Evolutionary conservation across 1,140 invertebrate genomes (phyloP).

Genomic region (Carcinoscorpius rotundicauda): DNA sequence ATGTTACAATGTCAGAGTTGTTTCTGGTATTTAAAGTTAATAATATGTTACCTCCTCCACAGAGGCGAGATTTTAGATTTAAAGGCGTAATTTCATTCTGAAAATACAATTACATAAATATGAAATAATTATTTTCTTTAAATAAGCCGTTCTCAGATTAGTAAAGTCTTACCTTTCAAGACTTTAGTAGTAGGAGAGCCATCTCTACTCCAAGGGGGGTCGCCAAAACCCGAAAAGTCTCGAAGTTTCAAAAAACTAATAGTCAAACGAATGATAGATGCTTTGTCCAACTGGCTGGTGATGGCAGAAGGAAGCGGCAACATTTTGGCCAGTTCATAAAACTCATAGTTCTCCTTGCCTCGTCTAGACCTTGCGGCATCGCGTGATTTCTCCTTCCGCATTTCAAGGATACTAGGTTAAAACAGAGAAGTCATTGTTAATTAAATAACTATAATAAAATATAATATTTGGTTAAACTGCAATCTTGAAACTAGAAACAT

Average conservation of each 20-base stretch:
- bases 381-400: slow-evolving; percentile 91
- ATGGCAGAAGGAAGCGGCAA: slow-evolving; percentile 89
- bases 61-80: too few species aligned
- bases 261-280: slow-evolving; percentile 94
- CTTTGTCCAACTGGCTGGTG: slow-evolving; percentile 95
- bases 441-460: too few species aligned
- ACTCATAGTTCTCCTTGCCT: slow-evolving; percentile 97
- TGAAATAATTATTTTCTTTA: too few species aligned
- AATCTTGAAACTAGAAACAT: too few species aligned
- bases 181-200: slow-evolving; percentile 39
- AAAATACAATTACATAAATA: too few species aligned
- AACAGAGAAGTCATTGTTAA: not conserved
- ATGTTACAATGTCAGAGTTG: too few species aligned
- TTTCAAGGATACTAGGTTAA: slow-evolving; percentile 72
- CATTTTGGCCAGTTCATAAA: slow-evolving; percentile 96
- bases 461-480: too few species aligned
- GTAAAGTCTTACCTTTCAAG: too few species aligned
- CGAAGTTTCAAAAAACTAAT: slow-evolving; percentile 93
- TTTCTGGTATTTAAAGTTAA: too few species aligned
- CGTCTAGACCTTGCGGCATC: slow-evolving; percentile 87
- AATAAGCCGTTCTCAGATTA: too few species aligned
- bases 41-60: too few species aligned
- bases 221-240: slow-evolving; percentile 87
- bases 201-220: slow-evolving; percentile 76
- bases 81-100: too few species aligned